phyloP scores from a whole-genome alignment of 64 coral and sea anemone species.

The Cladopsammia gracilis region DNA sequence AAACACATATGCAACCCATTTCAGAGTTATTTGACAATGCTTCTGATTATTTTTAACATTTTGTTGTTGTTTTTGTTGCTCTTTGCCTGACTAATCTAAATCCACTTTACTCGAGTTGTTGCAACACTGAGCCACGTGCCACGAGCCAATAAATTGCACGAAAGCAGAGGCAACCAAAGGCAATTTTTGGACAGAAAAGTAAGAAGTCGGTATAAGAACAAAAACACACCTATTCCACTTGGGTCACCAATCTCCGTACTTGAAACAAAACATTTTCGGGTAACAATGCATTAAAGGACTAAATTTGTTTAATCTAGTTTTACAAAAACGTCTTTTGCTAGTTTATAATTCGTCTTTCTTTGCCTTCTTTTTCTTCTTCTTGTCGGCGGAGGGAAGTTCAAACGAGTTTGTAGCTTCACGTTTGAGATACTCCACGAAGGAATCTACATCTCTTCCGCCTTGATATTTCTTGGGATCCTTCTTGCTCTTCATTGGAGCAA shows the following conservation, averaged over 20 bases:
- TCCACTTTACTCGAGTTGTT: no score
- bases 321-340: background rate
- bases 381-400: conserved; percentile 48
- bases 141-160: no score
- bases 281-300: background rate
- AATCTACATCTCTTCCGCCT: conserved; percentile 82
- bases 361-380: conserved; percentile 84
- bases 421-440: conserved; percentile 92
- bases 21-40: no score
- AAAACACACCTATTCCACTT: no score
- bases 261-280: background rate
- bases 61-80: no score
- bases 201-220: no score
- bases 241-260: background rate
- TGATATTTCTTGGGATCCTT: conserved; percentile 86
- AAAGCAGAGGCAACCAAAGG: no score
- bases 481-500: conserved; percentile 89
- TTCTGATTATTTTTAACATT: no score
- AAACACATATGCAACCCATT: no score
- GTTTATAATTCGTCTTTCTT: conserved; percentile 38
- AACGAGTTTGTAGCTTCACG: conserved; percentile 85
- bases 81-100: no score
- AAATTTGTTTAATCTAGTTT: conserved; percentile 41
- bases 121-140: no score
- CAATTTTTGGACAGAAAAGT: no score